phyloP scores from a whole-genome alignment of 2,888 invertebrate species.

The Hofmannophila pseudospretella region DNA sequence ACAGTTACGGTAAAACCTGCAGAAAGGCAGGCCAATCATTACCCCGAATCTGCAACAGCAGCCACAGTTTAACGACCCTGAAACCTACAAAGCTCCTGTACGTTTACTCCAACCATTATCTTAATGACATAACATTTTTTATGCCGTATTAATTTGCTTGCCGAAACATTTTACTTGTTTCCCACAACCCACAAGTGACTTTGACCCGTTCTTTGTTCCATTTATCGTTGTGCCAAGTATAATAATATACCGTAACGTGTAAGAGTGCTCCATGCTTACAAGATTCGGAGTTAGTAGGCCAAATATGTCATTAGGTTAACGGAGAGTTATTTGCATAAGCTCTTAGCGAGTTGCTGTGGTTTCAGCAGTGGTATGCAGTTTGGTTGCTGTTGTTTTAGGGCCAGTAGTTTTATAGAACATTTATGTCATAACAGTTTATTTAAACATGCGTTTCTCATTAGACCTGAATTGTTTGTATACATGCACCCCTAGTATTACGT shows the following conservation, averaged over 20 bases:
- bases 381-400: constrained; percentile 2
- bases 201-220: constrained; percentile 61
- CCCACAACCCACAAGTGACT: constrained; percentile 43
- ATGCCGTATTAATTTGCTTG: constrained; percentile 28
- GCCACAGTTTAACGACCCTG: constrained; percentile 23
- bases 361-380: constrained; percentile 2
- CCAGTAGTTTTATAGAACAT: background rate
- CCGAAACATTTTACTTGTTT: constrained; percentile 32
- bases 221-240: constrained; percentile 52
- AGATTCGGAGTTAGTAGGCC: constrained; percentile 57
- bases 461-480: background rate
- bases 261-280: constrained; percentile 47
- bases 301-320: constrained; percentile 70
- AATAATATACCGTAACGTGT: constrained; percentile 62
- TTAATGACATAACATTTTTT: constrained; percentile 45
- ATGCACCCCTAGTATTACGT: constrained; percentile 14
- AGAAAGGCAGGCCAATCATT: too few species aligned
- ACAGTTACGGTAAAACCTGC: too few species aligned
- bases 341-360: constrained; percentile 31
- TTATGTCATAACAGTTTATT: background rate
- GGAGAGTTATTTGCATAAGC: constrained; percentile 53
- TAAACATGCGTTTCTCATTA: background rate
- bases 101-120: constrained; percentile 24
- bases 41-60: constrained; percentile 5
- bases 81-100: constrained; percentile 18